phyloP scores from a whole-genome alignment of 2,888 invertebrate species.

The Dendrolimus pini region DNA sequence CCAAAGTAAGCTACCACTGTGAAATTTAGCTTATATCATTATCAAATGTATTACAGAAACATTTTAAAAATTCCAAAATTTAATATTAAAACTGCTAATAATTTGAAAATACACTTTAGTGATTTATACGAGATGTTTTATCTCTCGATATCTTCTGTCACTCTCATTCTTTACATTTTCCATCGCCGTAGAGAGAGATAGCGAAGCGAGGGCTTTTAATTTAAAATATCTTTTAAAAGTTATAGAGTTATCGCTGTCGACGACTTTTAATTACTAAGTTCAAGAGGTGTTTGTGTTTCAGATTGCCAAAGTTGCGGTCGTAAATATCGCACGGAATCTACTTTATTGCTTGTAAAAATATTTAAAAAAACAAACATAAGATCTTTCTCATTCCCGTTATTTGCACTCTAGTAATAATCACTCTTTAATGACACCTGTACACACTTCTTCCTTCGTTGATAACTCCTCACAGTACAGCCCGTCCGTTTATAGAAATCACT shows the following conservation, averaged over 20 bases:
- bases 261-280: constrained; percentile 56
- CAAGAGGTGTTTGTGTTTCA: background rate
- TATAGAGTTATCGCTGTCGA: constrained; percentile 51
- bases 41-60: too few relatives aligned
- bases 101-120: background rate
- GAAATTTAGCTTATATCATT: too few relatives aligned
- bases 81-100: background rate
- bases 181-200: background rate
- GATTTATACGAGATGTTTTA: background rate
- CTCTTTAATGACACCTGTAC: too few relatives aligned
- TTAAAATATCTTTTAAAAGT: constrained; percentile 55
- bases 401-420: too few relatives aligned
- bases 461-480: too few relatives aligned
- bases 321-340: background rate
- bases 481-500: too few relatives aligned
- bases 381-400: too few relatives aligned
- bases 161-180: background rate
- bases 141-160: background rate
- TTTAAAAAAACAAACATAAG: background rate
- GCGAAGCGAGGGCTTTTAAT: constrained; percentile 31
- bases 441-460: too few relatives aligned
- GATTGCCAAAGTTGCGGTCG: background rate
- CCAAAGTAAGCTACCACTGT: too few relatives aligned
- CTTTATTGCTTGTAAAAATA: background rate
- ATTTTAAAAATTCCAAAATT: background rate